Evolutionary conservation across 2,113 vertebrate genomes (phyloP).

Genomic region (Oreocharis arfaki): DNA sequence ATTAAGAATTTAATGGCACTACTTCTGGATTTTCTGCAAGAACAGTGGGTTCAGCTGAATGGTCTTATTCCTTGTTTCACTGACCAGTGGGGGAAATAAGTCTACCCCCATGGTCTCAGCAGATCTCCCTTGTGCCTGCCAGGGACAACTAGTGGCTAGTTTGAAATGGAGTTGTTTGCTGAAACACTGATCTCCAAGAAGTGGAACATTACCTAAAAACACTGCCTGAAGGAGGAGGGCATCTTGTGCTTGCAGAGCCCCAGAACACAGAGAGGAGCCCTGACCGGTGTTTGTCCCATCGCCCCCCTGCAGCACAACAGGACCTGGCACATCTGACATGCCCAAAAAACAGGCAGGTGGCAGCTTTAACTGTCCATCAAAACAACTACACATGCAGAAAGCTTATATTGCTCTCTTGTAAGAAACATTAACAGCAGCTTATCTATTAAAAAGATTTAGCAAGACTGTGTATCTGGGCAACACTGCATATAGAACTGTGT

Average conservation of each 20-base stretch:
- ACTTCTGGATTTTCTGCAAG: conserved; percentile 1
- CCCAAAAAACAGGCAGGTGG: neutral
- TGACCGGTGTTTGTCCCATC: neutral
- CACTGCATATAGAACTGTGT: neutral
- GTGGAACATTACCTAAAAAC: neutral
- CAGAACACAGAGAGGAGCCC: neutral
- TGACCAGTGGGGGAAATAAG: neutral
- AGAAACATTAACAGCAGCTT: neutral
- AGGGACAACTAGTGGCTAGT: neutral
- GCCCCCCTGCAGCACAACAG: neutral
- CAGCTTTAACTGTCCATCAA: neutral
- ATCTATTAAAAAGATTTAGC: neutral
- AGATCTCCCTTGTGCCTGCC: neutral
- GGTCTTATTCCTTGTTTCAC: neutral
- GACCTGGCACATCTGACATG: neutral
- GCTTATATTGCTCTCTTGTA: neutral
- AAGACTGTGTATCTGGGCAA: neutral
- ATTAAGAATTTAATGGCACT: neutral
- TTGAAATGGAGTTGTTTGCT: neutral
- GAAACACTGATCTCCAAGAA: neutral
- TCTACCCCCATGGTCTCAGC: neutral
- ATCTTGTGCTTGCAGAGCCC: neutral
- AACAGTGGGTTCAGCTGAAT: neutral
- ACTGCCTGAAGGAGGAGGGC: neutral
- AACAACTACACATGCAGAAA: neutral